Evolutionary conservation across 2,797 vertebrate species (phyloP).

Genomic region (Sebastes flavidus): DNA sequence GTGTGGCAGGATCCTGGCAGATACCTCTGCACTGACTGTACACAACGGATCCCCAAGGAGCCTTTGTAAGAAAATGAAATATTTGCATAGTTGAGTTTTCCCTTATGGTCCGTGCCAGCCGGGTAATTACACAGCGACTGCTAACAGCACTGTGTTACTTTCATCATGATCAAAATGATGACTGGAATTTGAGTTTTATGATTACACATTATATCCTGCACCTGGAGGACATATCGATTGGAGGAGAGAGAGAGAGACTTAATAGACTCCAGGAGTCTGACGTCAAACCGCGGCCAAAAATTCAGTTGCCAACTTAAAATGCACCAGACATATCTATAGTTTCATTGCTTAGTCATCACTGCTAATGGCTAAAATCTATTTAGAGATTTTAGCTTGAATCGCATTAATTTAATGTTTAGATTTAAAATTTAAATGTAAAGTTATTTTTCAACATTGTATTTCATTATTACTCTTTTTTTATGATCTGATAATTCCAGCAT

Average conservation of each 20-base stretch:
- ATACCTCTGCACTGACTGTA: slow-evolving; percentile 47
- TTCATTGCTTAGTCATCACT: not conserved
- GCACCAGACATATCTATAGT: not conserved
- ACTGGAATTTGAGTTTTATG: slow-evolving; percentile 60
- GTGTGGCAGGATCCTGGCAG: slow-evolving; percentile 18
- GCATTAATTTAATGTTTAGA: not conserved
- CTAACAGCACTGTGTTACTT: slow-evolving; percentile 53
- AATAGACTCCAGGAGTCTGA: slow-evolving; percentile 39
- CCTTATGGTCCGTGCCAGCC: slow-evolving; percentile 51
- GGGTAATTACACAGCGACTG: slow-evolving; percentile 67
- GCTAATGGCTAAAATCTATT: slow-evolving; percentile 10
- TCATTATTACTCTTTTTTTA: not conserved
- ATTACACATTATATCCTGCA: slow-evolving; percentile 59
- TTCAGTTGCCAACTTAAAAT: slow-evolving; percentile 18
- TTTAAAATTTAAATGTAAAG: not conserved
- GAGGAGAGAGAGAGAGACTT: slow-evolving; percentile 12
- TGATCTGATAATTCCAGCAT: not conserved
- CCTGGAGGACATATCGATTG: slow-evolving; percentile 50
- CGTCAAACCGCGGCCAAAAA: not conserved
- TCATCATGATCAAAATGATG: slow-evolving; percentile 66
- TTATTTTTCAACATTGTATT: not conserved
- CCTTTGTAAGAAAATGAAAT: slow-evolving; percentile 53
- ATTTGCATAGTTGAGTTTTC: slow-evolving; percentile 60
- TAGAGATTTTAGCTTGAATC: not conserved
- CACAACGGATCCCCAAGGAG: slow-evolving; percentile 53